Base-by-base conservation (phyloP, 2,888 invertebrate species). In the Macrophya alboannulata region DNA sequence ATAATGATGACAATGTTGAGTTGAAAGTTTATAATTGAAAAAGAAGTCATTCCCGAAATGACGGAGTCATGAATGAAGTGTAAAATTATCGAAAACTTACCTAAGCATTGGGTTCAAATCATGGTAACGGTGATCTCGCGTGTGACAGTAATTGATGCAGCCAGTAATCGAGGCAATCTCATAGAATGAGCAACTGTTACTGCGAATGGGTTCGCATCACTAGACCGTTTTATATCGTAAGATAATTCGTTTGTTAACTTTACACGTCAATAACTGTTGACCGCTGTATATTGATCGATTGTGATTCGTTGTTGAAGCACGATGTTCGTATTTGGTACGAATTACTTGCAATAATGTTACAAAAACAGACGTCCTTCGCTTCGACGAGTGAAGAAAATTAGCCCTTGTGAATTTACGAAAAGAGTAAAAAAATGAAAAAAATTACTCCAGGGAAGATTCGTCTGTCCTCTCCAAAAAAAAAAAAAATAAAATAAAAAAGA, bases 171-270 rank as follows among this genome's bases (percentile, higher is more conserved):
- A 37, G 68, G 31, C 37, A 68, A 37, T 62, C 12, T 37, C 6
- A 25, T 15, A 25, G 81, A 21, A 59, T 12, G 12, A 59, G 21
- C 43, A 37, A 40, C 62, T 21, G 43, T 81, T 62, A 81, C 31
- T 81, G 43, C 43, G 21, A 40, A 81, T 4, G 40, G 31, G 40
- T 81, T 40, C 31, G 31, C 43, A 62, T 81, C 81, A 81, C 81
- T 62, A 55, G 81, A 43, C 25, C 40, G 62, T 81, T 59, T 62
- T 51, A 55, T 48, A 77, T 48, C 55, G 8, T 9, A 31, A 40
- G 48, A 77, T 43, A 55, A 77, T 51, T 77, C 77, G 51, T 51
- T 77, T n/a, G 55, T 48, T 31, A 77, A 77, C 77, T 55, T 77
- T 31, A 8, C 37, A 77, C 77, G 77, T 77, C 51, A 77, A 51